Evolutionary conservation across 2,113 vertebrate genomes (phyloP).

Genomic region (Daubentonia madagascariensis): DNA sequence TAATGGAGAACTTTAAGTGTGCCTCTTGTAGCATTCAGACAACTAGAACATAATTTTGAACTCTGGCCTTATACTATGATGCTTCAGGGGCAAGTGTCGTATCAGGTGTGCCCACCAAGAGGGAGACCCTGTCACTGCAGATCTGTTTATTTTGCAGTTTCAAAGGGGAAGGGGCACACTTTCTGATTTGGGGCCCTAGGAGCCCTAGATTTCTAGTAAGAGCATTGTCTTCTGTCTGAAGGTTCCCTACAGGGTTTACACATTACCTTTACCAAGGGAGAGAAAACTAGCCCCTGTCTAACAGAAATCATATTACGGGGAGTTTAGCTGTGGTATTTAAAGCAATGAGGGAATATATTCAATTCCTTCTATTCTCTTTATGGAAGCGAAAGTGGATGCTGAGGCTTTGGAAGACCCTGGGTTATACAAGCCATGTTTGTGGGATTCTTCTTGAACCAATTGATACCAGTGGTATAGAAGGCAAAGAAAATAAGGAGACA

Average conservation of each 20-base stretch:
- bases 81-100: not conserved
- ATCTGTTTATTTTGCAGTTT: not conserved
- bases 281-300: not conserved
- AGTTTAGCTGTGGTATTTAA: not conserved
- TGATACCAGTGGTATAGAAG: not conserved
- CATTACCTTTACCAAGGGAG: not conserved
- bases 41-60: not conserved
- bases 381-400: not conserved
- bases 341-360: not conserved
- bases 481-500: not conserved
- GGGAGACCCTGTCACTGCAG: not conserved
- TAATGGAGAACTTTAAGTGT: not conserved
- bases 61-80: not conserved
- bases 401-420: not conserved
- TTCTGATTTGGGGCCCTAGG: not conserved
- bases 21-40: not conserved
- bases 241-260: not conserved
- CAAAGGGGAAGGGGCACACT: not conserved
- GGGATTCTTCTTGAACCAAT: not conserved
- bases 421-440: not conserved
- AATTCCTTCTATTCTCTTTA: not conserved
- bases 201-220: not conserved
- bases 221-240: not conserved
- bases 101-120: too few species aligned
- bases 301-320: not conserved